Conservation (phyloP, 2,888 invertebrate species). For the Empis stercorea region DNA sequence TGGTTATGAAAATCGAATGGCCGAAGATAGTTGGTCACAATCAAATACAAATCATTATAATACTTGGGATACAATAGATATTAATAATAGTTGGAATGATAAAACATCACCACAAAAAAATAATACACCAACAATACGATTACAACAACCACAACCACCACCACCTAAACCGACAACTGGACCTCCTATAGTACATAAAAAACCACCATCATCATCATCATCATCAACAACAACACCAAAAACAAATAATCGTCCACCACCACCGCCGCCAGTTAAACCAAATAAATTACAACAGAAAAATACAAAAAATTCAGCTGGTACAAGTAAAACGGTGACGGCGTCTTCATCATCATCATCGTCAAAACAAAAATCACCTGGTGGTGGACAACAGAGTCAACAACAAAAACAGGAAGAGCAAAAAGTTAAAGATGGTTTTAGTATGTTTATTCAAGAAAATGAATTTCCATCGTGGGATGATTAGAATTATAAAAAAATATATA, state of each 20-base stretch:
- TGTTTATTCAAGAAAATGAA: slow-evolving; percentile 45
- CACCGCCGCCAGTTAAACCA: slow-evolving; percentile 19
- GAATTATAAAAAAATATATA: slow-evolving; percentile 15
- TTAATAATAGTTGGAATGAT: slow-evolving; percentile 32
- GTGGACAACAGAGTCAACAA: slow-evolving; percentile 6
- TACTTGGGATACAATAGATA: slow-evolving; percentile 24
- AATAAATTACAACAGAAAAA: slow-evolving; percentile 10
- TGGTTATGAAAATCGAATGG: slow-evolving; percentile 15
- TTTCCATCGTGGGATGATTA: slow-evolving; percentile 57
- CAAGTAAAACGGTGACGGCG: background rate
- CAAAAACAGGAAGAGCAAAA: slow-evolving; percentile 20
- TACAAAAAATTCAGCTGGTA: background rate
- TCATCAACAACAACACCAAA: too few species aligned
- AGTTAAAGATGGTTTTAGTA: slow-evolving; percentile 26
- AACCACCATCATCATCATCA: slow-evolving; percentile 13
- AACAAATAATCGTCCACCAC: slow-evolving; percentile 14
- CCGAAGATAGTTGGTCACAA: slow-evolving; percentile 19
- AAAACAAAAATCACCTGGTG: slow-evolving; percentile 11
- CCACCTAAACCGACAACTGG: slow-evolving; percentile 13
- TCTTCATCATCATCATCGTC: slow-evolving; percentile 13
- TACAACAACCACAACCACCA: slow-evolving; percentile 14
- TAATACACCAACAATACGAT: slow-evolving; percentile 9
- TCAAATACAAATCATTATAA: slow-evolving; percentile 13
- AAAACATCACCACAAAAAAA: slow-evolving; percentile 26
- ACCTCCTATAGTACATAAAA: slow-evolving; percentile 19